Percentiles rank a stretch among this genome's conserved stretches.
Evolutionary conservation across 2,113 vertebrate genomes (phyloP).

Genomic region (Edolisoma coerulescens): DNA sequence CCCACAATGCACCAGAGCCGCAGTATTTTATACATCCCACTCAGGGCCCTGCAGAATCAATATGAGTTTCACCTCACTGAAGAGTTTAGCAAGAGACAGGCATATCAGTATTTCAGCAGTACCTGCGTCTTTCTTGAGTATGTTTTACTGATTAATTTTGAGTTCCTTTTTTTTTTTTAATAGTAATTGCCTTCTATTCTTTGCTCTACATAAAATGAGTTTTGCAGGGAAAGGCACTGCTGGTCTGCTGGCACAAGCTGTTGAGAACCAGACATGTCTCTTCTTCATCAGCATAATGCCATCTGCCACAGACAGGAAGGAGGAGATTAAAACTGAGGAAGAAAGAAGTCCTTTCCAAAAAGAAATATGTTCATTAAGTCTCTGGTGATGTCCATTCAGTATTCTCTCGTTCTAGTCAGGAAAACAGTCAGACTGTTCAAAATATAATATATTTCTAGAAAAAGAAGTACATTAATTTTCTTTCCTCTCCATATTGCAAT

Average conservation of each 20-base stretch:
- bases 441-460: not conserved
- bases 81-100: not conserved
- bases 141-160: not conserved
- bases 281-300: not conserved
- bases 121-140: not conserved
- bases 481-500: not conserved
- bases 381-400: not conserved
- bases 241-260: not conserved
- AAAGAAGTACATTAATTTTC: not conserved
- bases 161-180: not conserved
- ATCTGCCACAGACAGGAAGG: conserved; percentile 7
- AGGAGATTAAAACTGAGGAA: not conserved
- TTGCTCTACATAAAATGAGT: not conserved
- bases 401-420: not conserved
- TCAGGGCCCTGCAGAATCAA: not conserved
- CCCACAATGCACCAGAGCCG: not conserved
- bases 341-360: not conserved
- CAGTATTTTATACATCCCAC: not conserved
- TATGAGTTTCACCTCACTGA: not conserved
- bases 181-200: not conserved
- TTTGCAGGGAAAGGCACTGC: not conserved
- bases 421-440: not conserved
- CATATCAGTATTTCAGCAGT: not conserved
- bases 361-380: not conserved
- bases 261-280: not conserved